Base-by-base conservation (phyloP, 1,140 invertebrate genomes). In the Dendrolimus punctatus region DNA sequence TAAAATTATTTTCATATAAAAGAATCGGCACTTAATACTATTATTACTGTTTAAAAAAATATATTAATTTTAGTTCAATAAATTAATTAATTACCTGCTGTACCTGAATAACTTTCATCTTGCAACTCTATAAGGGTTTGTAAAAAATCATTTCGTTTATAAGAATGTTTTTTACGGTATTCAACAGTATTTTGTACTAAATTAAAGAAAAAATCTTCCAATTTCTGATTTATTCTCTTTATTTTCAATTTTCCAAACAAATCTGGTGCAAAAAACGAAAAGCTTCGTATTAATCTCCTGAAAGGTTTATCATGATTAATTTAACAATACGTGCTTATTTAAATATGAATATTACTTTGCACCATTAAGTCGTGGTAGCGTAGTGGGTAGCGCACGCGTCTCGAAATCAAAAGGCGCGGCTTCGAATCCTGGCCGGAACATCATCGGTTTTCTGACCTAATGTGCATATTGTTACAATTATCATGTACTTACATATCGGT, bases 81-180 rank as follows among this genome's bases (percentile, higher is more conserved):
- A n/a, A 43, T 40, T 5, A 51, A n/a, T 39, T 39, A 43, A 47
- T 46, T 75, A 84, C 76, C 75, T 71, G 70, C 55, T 45, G 63
- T 62, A n/a, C 68, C 65, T 8, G 44, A 51, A 49, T 67, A 55
- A 37, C 75, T n/a, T n/a, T n/a, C 88, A 53, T 85, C 90, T 66
- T 88, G 90, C 45, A 91, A 62, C 23, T 92, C 87, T 7, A 91
- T 88, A 40, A 92, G 68, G 0, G 90, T 70, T 65, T 91, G 89
- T 66, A 92, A 80, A 57, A 91, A 91, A 66, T 92, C 91, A 55
- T 90, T 85, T 40, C 90, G 80, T 10, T 73, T 81, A 40, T 85
- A 67, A 38, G 63, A 73, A 53, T 86, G 68, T 41, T 75, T 78
- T 51, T 88, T 66, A 0, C 91, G 74, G 58, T 90, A 82, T 6